These are phyloP conservation scores for Platichthys flesus DNA, from an alignment of 2,113 vertebrate genomes.

Conservation along the genomic window DNA sequence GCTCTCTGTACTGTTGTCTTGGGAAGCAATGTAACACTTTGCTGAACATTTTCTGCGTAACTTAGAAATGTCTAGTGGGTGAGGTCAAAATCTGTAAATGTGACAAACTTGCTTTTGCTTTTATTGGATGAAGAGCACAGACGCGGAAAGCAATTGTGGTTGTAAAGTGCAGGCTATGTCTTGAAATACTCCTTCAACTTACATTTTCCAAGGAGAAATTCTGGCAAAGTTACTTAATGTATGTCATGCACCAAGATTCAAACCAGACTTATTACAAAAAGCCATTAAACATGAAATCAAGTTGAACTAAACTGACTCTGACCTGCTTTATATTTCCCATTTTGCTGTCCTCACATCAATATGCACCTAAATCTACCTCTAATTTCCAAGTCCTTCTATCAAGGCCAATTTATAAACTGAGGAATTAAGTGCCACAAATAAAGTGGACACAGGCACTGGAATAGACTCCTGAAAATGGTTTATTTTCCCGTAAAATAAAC, in stretches of 20 bases:
- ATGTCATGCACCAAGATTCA: no score
- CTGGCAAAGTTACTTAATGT: not conserved
- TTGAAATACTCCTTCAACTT: not conserved
- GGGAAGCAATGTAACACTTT: constrained; percentile 3
- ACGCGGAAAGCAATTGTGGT: not conserved
- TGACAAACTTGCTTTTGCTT: not conserved
- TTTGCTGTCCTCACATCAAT: not conserved
- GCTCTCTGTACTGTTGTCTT: not conserved
- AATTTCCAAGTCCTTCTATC: not conserved
- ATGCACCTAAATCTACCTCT: not conserved
- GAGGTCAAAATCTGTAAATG: not conserved
- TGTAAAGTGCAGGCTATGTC: not conserved
- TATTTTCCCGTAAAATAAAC: no score
- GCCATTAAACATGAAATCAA: not conserved
- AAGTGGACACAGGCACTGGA: not conserved
- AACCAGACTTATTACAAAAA: not conserved
- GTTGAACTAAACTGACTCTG: not conserved
- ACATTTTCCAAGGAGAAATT: no score
- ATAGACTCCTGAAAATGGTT: not conserved
- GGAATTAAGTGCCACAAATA: no score
- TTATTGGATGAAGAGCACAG: not conserved
- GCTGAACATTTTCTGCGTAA: not conserved
- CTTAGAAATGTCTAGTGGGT: not conserved
- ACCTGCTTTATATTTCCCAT: not conserved
- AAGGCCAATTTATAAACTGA: not conserved